These are phyloP conservation scores for Brenthis hecate DNA, from an alignment of 2,888 invertebrate species.

Conservation along the genomic window DNA sequence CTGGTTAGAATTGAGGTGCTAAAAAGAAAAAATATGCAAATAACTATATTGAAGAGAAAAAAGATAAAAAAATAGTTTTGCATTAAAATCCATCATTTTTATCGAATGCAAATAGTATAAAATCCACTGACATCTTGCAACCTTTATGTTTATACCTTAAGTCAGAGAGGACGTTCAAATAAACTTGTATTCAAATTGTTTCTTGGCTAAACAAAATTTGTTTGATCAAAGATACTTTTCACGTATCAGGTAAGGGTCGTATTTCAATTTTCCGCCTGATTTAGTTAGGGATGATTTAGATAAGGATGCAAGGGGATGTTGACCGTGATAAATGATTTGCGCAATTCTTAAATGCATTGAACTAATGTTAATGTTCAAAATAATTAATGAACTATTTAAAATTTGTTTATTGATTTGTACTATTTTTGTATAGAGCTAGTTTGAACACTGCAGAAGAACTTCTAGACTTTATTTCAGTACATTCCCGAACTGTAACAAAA, in stretches of 20 bases:
- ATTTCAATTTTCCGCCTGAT: conserved; percentile 78
- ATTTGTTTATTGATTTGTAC: not conserved
- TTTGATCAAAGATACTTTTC: conserved; percentile 65
- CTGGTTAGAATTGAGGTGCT: too few relatives aligned
- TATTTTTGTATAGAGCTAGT: not conserved
- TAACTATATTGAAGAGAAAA: too few relatives aligned
- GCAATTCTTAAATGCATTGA: conserved; percentile 10
- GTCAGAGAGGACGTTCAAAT: conserved; percentile 22
- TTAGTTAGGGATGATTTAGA: conserved; percentile 61
- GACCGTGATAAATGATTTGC: conserved; percentile 42
- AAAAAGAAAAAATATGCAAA: too few relatives aligned
- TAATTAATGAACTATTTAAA: not conserved
- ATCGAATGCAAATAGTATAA: too few relatives aligned
- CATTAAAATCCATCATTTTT: too few relatives aligned
- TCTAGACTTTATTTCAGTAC: too few relatives aligned
- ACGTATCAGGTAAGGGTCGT: conserved; percentile 44
- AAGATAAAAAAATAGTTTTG: too few relatives aligned
- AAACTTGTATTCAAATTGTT: conserved; percentile 46
- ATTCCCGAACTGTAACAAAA: too few relatives aligned
- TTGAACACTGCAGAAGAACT: too few relatives aligned
- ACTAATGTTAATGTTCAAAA: not conserved
- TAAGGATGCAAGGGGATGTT: conserved; percentile 30
- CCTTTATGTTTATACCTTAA: too few relatives aligned
- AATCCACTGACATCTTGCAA: too few relatives aligned
- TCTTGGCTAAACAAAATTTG: conserved; percentile 50